phyloP scores from a whole-genome alignment of 2,797 vertebrate genomes.

The Lithobates sylvaticus region DNA sequence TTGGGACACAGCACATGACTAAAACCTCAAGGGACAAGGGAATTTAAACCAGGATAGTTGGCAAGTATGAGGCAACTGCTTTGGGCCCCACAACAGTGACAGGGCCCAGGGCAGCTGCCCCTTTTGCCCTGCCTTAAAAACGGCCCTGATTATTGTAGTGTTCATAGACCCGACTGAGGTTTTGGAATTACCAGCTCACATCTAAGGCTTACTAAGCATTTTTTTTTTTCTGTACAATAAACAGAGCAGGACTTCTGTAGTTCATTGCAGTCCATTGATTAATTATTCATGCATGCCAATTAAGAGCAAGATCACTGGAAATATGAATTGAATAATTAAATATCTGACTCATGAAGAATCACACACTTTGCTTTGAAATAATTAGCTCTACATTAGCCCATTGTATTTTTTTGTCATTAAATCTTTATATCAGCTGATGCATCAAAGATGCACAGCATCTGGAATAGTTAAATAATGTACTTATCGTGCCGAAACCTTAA shows the following conservation, averaged over 20 bases:
- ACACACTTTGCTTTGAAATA: slow-evolving; percentile 38
- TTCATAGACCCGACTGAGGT: too few species aligned
- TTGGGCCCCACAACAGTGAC: too few species aligned
- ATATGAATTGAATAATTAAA: slow-evolving; percentile 58
- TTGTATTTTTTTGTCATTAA: slow-evolving; percentile 43
- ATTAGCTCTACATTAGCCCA: slow-evolving; percentile 40
- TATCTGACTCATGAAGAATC: slow-evolving; percentile 52
- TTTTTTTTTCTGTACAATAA: neutral
- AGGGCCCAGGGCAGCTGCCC: too few species aligned
- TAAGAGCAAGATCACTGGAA: slow-evolving; percentile 45
- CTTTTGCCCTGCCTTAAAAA: too few species aligned
- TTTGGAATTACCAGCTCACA: neutral
- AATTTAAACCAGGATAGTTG: too few species aligned
- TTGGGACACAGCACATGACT: too few species aligned
- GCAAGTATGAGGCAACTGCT: too few species aligned
- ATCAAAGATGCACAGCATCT: slow-evolving; percentile 21
- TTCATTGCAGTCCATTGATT: slow-evolving; percentile 38
- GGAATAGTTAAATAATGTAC: neutral
- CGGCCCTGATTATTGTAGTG: too few species aligned
- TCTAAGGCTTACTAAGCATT: neutral
- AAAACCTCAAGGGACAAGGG: too few species aligned
- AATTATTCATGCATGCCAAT: slow-evolving; percentile 55
- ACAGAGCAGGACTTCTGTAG: slow-evolving; percentile 15
- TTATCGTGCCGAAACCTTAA: neutral
- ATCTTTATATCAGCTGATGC: slow-evolving; percentile 31